Percentiles rank a stretch among this genome's conserved stretches.
phyloP scores from a whole-genome alignment of 2,113 vertebrate genomes.

The Pristiophorus japonicus region DNA sequence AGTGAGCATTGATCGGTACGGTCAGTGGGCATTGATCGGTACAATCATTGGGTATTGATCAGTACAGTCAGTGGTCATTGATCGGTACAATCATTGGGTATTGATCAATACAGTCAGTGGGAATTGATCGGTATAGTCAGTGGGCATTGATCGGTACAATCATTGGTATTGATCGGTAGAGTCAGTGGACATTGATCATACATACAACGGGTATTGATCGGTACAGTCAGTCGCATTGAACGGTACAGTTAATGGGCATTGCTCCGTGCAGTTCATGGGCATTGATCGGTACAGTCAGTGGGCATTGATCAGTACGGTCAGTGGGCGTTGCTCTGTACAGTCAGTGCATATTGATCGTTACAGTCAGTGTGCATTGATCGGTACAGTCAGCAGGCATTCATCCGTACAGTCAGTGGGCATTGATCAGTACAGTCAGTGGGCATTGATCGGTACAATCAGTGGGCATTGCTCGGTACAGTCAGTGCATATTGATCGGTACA shows the following conservation, averaged over 20 bases:
- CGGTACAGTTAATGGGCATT: too few relatives aligned
- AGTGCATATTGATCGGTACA: too few relatives aligned
- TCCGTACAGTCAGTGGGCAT: not conserved
- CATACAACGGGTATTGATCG: not conserved
- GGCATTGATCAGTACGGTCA: not conserved
- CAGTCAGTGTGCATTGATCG: not conserved
- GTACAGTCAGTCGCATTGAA: not conserved
- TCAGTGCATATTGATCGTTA: not conserved
- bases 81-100: not conserved
- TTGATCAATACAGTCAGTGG: not conserved
- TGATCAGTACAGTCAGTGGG: too few relatives aligned
- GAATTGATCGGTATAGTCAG: too few relatives aligned
- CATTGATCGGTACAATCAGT: not conserved
- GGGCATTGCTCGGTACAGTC: not conserved
- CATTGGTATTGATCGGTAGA: not conserved
- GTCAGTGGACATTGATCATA: too few relatives aligned
- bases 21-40: not conserved
- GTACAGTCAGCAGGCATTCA: not conserved
- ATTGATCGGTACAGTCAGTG: too few relatives aligned
- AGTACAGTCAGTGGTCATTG: too few relatives aligned
- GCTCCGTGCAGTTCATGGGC: too few relatives aligned
- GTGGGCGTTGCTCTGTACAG: not conserved
- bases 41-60: too few relatives aligned
- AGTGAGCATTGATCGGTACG: not conserved
- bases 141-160: not conserved